Evolutionary conservation across 2,888 invertebrate species (phyloP), one percentile per base, ranked within the genome.

Genomic region (Acleris cristana): DNA sequence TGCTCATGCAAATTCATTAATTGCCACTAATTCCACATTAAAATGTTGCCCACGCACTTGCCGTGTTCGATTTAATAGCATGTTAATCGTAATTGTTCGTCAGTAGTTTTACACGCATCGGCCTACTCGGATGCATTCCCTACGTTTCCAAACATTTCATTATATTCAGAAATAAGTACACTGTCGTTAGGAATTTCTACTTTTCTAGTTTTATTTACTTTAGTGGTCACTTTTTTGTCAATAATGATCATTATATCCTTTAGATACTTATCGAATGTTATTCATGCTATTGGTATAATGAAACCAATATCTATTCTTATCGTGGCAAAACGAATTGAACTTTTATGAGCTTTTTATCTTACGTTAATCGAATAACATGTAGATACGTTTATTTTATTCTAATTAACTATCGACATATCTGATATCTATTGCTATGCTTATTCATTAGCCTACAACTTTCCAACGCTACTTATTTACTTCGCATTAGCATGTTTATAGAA

Each of bases 31-130:
- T 48, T 58, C 14, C 14, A 26, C 30, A 16, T 30, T 18, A 19
- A 52, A 52, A 64, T 56, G 19, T 44, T 16, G 52, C 16, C 64
- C 51, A 63, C 23, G 55, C 49, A 40, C 56, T 21, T 18, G 30
- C 60, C 60, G 54, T 51, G 61, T 40, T 61, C 52, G 30, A 66
- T 51, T 61, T 57, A 56, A 61, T 57, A 18, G 55, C 51, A 66
- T 66, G 66, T 51, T 61, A 62, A 65, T 61, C 19, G 19, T 49
- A 59, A 65, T 60, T 52, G 18, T 45, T 57, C 40, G 16, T 44
- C 3, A 18, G 21, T 61, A 66, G 57, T 61, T 57, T 23, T 23
- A 51, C 61, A 57, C 30, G 51, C 61, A 61, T 23, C 55, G 51
- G 21, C 60, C 34, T 10, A 10, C 30, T 54, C 51, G 21, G 56